Evolutionary conservation across 2,113 vertebrate genomes (phyloP), one percentile per base, ranked within the genome.

Genomic region (Indicator indicator): DNA sequence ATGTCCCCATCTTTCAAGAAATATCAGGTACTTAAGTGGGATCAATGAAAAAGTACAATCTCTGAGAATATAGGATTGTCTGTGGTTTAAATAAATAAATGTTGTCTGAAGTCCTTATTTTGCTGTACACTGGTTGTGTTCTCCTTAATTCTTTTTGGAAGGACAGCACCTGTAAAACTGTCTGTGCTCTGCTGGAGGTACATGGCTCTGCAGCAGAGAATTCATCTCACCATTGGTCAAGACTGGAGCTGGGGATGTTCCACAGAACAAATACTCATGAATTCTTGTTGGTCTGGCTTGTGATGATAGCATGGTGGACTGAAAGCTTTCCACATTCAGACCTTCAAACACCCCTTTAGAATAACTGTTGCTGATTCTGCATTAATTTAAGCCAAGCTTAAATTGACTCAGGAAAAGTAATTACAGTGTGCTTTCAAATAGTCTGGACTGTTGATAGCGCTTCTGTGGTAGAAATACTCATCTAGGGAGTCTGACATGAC

Each of bases 121-220:
- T 83, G 16, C 28, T 55, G 33, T 13, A 36, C 1, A 1, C 32
- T 30, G 12, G 3, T 56, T 32, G 10, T 73, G 16, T 42, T 28
- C 36, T 75, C 63, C 33, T 63, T 59, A 60, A 44, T 79, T 18
- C 5, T 44, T 40, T 73, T 28, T 63, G 64, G n/a, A 70, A 70
- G 44, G 28, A 32, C 5, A 42, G 52, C 11, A 24, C 24, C 15
- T 42, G 0, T 32, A 69, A 15, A n/a, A 26, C 4, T 0, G 5
- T 16, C 4, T 0, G 5, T 16, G 2, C 21, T 8, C 7, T 55
- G 28, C n/a, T 78, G 60, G 21, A 28, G 14, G 9, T 38, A 33
- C 38, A 16, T 67, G 38, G 54, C 83, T 83, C 63, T 60, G 33
- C 68, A 86, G n/a, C 32, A 56, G 64, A 63, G 54, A 70, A 46